Base-by-base conservation (phyloP, 2,888 invertebrate genomes). In the Panzeria rudis region DNA sequence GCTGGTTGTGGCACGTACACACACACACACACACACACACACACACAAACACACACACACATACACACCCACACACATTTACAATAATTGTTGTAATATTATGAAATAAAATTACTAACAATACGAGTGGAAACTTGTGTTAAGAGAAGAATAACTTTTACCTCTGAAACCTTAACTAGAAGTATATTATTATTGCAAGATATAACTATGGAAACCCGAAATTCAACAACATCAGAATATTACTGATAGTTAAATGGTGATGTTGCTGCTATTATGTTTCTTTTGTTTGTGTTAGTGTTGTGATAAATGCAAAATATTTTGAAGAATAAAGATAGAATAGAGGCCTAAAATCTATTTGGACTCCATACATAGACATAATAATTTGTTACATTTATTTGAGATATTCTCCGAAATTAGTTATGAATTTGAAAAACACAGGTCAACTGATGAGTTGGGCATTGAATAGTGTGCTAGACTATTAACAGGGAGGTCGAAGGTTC, bases 21-120 rank as follows among this genome's bases (percentile, higher is more conserved):
- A 41, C n/a, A 44, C 20, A 20, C 20, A n/a, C 15, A n/a, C 23
- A 0, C 15, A 56, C 56, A 29, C 5, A 41, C n/a, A 44, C 20
- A 20, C 20, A n/a, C 15, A n/a, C 23, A 0, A 15, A 56, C 56
- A 29, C 5, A 41, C n/a, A 44, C 20, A 20, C 15, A n/a, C 23
- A 0, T 25, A 56, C 56, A 29, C 5, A 41, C n/a, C n/a, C n/a
- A 44, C 20, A 20, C 20, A 20, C 9, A 20, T 1, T 9, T 20
- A 20, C 13, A 66, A 76, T 41, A 17, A 47, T 69, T 71, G 41
- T 69, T 78, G 69, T 38, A 69, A 29, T 38, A 52, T 52, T 69
- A 47, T 59, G 29, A 20, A 78, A 61, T 50, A 71, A 62, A 78
- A 78, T 69, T 59, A 50, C 59, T 38, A 52, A 41, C 50, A 47